phyloP scores from a whole-genome alignment of 1,140 invertebrate species.

The Aphis gossypii region DNA sequence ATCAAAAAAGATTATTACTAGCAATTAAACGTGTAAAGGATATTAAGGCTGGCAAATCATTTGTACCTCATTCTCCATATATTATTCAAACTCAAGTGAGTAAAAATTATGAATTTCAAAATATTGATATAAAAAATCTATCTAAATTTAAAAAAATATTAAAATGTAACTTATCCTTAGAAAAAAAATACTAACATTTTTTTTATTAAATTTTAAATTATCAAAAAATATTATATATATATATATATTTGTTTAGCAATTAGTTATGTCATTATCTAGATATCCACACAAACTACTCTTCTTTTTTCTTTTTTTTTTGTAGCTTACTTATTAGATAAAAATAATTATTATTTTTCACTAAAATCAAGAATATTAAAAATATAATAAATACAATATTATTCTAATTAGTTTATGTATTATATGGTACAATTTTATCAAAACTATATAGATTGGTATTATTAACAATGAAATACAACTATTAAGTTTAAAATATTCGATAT shows the following conservation, averaged over 20 bases:
- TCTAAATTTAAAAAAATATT: neutral
- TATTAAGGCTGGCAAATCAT: conserved; percentile 84
- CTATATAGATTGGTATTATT: neutral
- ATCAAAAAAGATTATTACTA: conserved; percentile 97
- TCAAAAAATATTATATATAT: neutral
- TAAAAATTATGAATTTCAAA: neutral
- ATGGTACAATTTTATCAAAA: neutral
- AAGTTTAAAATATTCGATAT: neutral
- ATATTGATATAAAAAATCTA: neutral
- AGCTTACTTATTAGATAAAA: neutral
- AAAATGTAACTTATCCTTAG: neutral
- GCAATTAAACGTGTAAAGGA: conserved; percentile 97
- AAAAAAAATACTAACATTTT: neutral
- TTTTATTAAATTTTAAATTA: neutral
- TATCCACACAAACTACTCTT: neutral
- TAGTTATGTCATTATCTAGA: neutral
- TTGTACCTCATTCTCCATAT: conserved; percentile 65
- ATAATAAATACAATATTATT: neutral
- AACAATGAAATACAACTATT: neutral
- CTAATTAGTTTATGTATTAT: neutral
- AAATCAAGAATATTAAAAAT: neutral
- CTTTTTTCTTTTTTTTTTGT: neutral
- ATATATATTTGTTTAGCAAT: neutral
- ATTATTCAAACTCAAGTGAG: conserved; percentile 60
- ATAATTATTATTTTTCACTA: neutral